Conservation (phyloP, 2,888 invertebrate genomes). For the Hirtodrosophila cameraria region DNA sequence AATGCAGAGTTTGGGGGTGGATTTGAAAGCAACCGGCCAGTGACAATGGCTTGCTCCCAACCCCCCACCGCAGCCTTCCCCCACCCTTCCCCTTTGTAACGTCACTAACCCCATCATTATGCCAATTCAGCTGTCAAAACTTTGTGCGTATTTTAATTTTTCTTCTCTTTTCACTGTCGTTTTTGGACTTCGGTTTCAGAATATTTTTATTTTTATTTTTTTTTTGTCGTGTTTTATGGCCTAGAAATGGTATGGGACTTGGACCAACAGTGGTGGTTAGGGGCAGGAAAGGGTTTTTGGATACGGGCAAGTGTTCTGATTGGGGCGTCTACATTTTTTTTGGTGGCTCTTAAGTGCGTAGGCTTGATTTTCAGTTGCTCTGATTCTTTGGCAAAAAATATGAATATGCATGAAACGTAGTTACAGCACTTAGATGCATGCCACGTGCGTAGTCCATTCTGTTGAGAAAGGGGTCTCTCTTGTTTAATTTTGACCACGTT, state of each 20-base stretch:
- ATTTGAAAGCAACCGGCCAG: constrained; percentile 22
- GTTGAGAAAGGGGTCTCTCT: too few relatives aligned
- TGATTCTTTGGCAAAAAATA: constrained; percentile 59
- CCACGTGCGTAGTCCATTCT: constrained; percentile 57
- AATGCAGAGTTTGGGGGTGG: constrained; percentile 22
- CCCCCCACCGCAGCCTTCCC: not conserved
- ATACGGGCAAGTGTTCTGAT: constrained; percentile 42
- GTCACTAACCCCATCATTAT: constrained; percentile 79
- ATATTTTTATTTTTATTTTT: constrained; percentile 7
- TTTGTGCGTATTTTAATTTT: constrained; percentile 76
- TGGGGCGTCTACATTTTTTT: constrained; percentile 28
- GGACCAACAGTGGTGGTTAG: not conserved
- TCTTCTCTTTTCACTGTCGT: constrained; percentile 48
- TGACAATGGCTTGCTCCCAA: constrained; percentile 57
- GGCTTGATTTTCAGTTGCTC: constrained; percentile 68
- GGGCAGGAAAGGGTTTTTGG: not conserved
- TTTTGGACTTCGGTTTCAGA: constrained; percentile 15
- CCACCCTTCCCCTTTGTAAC: constrained; percentile 11
- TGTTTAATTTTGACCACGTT: too few relatives aligned
- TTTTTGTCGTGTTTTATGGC: constrained; percentile 70
- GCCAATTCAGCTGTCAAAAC: constrained; percentile 78
- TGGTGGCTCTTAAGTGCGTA: constrained; percentile 63
- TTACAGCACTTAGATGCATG: constrained; percentile 51
- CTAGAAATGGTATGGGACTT: constrained; percentile 50
- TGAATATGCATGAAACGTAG: constrained; percentile 69